Percentiles rank a stretch among this genome's conserved stretches.
These are phyloP conservation scores for Dysdera silvatica DNA, from an alignment of 1,140 invertebrate species.

Conservation along the genomic window DNA sequence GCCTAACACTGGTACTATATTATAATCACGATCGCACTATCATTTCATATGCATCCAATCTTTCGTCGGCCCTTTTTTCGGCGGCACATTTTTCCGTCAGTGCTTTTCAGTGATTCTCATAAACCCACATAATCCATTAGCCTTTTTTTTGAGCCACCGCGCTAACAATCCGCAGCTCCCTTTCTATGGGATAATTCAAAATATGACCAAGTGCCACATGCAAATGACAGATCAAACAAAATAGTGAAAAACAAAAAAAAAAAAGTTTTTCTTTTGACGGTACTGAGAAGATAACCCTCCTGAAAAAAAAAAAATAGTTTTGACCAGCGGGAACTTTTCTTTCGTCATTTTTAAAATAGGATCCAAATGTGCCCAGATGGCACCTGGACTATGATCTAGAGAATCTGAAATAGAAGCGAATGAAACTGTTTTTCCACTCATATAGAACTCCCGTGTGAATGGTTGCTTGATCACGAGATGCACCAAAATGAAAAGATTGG, in stretches of 20 bases:
- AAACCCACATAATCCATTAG: no score
- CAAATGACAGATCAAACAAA: neutral
- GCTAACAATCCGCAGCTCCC: neutral
- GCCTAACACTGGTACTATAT: no score
- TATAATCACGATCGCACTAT: no score
- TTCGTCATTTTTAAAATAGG: conserved; percentile 1
- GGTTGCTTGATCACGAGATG: conserved; percentile 3
- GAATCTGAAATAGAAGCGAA: conserved; percentile 2
- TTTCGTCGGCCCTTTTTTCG: no score
- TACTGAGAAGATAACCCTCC: conserved; percentile 1
- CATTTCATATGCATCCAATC: no score
- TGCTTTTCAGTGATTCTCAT: no score
- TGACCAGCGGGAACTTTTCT: neutral
- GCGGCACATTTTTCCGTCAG: no score
- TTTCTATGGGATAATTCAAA: neutral
- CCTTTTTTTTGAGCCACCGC: neutral
- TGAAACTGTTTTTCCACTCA: neutral
- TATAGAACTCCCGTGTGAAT: conserved; percentile 3
- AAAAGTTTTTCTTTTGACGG: neutral
- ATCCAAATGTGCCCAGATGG: conserved; percentile 6
- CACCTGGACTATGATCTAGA: neutral
- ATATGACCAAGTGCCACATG: neutral
- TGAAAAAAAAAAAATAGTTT: neutral
- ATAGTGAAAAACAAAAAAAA: conserved; percentile 6
- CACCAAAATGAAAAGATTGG: conserved; percentile 2